Evolutionary conservation across 2,797 vertebrate genomes (phyloP).

Genomic region (Galagoides demidoff): DNA sequence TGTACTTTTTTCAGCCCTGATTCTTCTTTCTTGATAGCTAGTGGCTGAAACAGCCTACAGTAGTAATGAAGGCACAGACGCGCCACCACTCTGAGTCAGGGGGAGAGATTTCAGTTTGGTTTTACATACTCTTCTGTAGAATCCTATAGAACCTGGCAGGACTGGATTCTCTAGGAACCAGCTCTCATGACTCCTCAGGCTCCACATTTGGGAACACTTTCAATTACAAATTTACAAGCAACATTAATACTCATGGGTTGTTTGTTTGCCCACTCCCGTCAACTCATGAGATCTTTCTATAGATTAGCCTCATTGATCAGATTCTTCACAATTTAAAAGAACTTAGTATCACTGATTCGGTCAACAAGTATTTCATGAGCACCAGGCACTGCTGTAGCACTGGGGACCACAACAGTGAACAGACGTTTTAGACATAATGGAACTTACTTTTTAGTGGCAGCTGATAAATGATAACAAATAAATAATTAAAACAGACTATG

Average conservation of each 20-base stretch:
- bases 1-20: background rate
- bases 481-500: background rate
- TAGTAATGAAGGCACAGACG: fast-evolving
- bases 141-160: fast-evolving
- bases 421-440: background rate
- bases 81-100: background rate
- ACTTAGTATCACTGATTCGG: background rate
- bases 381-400: background rate
- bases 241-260: background rate
- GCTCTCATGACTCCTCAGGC: background rate
- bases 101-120: background rate
- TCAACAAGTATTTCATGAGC: background rate
- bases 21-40: background rate
- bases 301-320: background rate
- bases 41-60: background rate
- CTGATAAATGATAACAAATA: background rate
- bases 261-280: background rate
- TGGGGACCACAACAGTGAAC: background rate
- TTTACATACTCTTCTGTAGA: background rate
- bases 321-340: background rate
- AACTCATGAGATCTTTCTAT: background rate
- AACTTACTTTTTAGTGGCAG: background rate
- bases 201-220: background rate
- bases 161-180: background rate
- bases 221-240: background rate